A percentile compares a stretch with the other conserved stretches of the same genome.
Evolutionary conservation across 1,140 invertebrate species (phyloP).

Genomic region (Leptinotarsa lineolata): DNA sequence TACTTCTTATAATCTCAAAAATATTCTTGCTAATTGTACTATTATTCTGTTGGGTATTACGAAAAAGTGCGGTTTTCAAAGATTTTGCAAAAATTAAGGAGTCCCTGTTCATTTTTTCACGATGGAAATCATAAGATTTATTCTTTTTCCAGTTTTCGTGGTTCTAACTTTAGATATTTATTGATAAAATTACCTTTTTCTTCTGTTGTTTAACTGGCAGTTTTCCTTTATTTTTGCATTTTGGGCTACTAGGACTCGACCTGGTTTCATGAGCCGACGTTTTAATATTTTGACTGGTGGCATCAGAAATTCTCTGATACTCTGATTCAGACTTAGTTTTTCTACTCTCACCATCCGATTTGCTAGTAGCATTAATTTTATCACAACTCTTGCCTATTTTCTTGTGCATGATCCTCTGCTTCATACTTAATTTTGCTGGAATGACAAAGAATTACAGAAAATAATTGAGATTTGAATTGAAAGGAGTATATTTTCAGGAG

Average conservation of each 20-base stretch:
- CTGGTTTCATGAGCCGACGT: conserved; percentile 57
- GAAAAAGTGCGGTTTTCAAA: too few relatives aligned
- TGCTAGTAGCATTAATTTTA: conserved; percentile 49
- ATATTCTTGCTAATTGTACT: too few relatives aligned
- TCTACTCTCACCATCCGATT: conserved; percentile 39
- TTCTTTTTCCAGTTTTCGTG: too few relatives aligned
- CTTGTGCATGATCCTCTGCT: conserved; percentile 52
- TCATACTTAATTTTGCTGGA: conserved; percentile 43
- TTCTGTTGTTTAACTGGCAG: conserved; percentile 36
- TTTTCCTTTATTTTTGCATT: conserved; percentile 54
- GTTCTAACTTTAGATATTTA: too few relatives aligned
- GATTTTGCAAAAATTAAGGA: too few relatives aligned
- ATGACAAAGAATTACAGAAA: not conserved
- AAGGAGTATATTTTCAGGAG: too few relatives aligned
- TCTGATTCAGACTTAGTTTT: conserved; percentile 59
- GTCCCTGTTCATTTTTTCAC: too few relatives aligned
- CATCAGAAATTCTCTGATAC: conserved; percentile 67
- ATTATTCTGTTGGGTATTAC: too few relatives aligned
- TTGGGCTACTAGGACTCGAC: conserved; percentile 51
- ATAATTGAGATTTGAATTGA: too few relatives aligned
- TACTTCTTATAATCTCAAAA: too few relatives aligned
- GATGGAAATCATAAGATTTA: too few relatives aligned
- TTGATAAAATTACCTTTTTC: conserved; percentile 33
- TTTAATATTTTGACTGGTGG: conserved; percentile 61
- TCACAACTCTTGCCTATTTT: conserved; percentile 56